Base-by-base conservation (phyloP, 2,888 invertebrate genomes). In the Cephalotes varians region DNA sequence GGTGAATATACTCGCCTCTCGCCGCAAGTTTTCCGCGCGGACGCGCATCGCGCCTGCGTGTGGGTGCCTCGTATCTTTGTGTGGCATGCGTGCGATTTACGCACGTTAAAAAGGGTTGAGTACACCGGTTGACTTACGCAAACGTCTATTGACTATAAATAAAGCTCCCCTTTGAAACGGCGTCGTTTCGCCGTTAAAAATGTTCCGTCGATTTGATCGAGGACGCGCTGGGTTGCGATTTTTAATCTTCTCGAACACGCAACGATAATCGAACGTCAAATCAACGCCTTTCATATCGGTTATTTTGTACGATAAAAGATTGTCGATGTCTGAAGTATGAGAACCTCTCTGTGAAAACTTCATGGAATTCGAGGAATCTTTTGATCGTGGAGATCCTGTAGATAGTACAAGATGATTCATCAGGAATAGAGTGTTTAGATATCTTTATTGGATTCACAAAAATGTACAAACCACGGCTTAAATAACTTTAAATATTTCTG, bases 1-100 rank as follows among this genome's bases (percentile, higher is more conserved):
- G 92, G 87, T 90, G 89, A 90, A 88, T 85, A 88, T 86, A 88
- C 87, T 90, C 85, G 86, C 86, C 90, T 84, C 88, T 86, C 87
- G 88, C 88, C 85, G 84, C 84, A 85, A 86, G 88, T 92, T 92
- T 91, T 89, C 90, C 91, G 86, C 90, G 86, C 90, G 89, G 82
- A 86, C 88, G 88, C 89, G 83, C 86, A 67, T 56, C 79, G 85
- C 84, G 87, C 87, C 85, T 88, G 88, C 88, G 88, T 88, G 88
- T 88, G 80, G 83, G 86, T 84, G 82, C 83, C 60, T 7, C 60
- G 18, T 47, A n/a, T 15, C 44, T 40, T 54, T 37, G 79, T 67
- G 79, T 60, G 34, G 34, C 40, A 62, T 58, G 31, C 67, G 40
- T 12, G 62, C 44, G 21, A 5, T 15, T 47, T 60, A 51, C 34